Percentiles rank a stretch among this genome's conserved stretches.
These are phyloP conservation scores for Molossus alvarezi DNA, from an alignment of 2,797 vertebrate genomes.

Conservation along the genomic window DNA sequence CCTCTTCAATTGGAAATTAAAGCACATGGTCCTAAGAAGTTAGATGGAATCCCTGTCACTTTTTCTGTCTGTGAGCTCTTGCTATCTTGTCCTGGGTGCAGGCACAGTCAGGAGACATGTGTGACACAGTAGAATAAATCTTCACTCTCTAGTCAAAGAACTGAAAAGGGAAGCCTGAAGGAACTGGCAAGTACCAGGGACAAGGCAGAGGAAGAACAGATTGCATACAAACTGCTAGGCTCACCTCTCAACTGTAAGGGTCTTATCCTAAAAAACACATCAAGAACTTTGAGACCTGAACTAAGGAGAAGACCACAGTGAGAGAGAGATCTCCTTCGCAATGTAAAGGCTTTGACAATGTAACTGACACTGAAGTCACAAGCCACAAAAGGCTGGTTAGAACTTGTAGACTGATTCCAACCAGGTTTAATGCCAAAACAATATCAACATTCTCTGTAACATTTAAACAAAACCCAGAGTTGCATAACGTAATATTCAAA, in stretches of 20 bases:
- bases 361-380: background rate
- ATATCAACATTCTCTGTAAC: background rate
- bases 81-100: background rate
- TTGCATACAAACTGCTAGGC: background rate
- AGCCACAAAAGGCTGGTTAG: background rate
- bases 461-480: background rate
- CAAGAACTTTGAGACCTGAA: conserved; percentile 12
- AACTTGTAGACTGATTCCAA: conserved; percentile 4
- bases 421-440: conserved; percentile 11
- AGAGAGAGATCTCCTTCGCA: background rate
- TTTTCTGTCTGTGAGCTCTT: background rate
- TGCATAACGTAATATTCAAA: background rate
- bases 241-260: background rate
- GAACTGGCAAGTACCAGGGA: background rate
- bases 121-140: background rate
- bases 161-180: background rate
- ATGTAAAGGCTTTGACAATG: background rate
- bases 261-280: background rate
- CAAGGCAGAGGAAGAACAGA: background rate
- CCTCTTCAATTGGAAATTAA: background rate
- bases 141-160: background rate
- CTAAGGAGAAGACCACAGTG: background rate
- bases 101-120: background rate
- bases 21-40: background rate
- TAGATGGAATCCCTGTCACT: background rate